Evolutionary conservation across 2,113 vertebrate species (phyloP).

Genomic region (Gopherus flavomarginatus): DNA sequence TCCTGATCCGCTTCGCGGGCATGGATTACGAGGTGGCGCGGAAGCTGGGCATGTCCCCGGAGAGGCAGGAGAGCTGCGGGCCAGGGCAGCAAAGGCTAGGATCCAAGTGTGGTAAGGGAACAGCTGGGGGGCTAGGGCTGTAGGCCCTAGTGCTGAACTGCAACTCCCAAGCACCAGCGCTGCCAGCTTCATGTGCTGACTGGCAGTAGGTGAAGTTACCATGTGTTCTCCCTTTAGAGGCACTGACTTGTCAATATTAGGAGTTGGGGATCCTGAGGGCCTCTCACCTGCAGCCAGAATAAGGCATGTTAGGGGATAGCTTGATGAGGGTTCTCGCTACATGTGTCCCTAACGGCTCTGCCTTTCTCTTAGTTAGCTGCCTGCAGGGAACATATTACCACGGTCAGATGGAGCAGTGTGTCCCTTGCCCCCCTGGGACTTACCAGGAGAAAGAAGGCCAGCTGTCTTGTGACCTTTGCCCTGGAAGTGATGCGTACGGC

Average conservation of each 20-base stretch:
- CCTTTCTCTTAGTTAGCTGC: constrained; percentile 95
- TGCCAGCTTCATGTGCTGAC: not conserved
- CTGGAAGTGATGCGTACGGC: constrained; percentile 93
- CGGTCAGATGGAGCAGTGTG: constrained; percentile 94
- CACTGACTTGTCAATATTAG: not conserved
- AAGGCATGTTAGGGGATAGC: constrained; percentile 11
- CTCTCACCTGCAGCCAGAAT: constrained; percentile 6
- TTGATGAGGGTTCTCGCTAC: constrained; percentile 15
- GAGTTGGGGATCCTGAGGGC: not conserved
- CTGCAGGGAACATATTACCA: constrained; percentile 95
- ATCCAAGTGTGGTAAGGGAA: constrained; percentile 93
- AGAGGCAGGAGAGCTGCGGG: constrained; percentile 83
- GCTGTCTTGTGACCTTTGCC: constrained; percentile 97
- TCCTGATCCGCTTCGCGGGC: constrained; percentile 93
- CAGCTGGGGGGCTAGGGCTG: not conserved
- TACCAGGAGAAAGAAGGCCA: constrained; percentile 98
- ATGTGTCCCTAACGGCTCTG: constrained; percentile 67
- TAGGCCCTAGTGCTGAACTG: not conserved
- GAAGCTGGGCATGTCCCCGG: constrained; percentile 81
- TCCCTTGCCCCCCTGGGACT: constrained; percentile 93
- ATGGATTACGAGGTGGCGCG: constrained; percentile 95
- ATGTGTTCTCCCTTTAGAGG: not conserved
- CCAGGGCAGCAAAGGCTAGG: constrained; percentile 89
- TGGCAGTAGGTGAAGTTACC: not conserved
- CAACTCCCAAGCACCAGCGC: not conserved